Conservation (phyloP, 2,888 invertebrate species). For the Chaitophorus viminalis region DNA sequence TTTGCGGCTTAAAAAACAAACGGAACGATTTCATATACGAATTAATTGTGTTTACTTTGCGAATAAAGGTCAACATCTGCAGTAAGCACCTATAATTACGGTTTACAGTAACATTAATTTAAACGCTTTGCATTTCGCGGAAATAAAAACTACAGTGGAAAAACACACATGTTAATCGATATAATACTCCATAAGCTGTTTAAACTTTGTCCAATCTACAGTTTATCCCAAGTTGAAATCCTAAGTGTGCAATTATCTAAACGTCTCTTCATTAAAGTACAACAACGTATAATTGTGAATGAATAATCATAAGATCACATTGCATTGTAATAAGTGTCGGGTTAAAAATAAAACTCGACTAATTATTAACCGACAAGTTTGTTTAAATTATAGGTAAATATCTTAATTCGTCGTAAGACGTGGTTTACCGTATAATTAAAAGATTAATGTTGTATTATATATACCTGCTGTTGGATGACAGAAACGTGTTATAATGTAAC, state of each 20-base stretch:
- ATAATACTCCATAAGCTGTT: neutral
- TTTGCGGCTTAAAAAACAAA: too few relatives aligned
- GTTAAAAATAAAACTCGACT: neutral
- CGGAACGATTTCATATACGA: too few relatives aligned
- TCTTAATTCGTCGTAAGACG: conserved; percentile 32
- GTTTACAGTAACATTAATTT: too few relatives aligned
- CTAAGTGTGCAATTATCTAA: neutral
- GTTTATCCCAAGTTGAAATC: too few relatives aligned
- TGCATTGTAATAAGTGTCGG: neutral
- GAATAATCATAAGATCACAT: neutral
- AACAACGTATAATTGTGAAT: neutral
- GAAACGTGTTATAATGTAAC: neutral
- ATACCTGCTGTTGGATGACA: conserved; percentile 5
- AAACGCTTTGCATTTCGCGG: too few relatives aligned
- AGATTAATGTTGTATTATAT: conserved; percentile 23
- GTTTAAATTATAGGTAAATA: neutral
- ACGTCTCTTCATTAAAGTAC: neutral
- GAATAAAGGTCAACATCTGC: too few relatives aligned
- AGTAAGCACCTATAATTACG: too few relatives aligned
- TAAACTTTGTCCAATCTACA: neutral
- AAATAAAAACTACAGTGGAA: too few relatives aligned
- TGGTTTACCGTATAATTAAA: conserved; percentile 34
- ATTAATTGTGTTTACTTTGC: too few relatives aligned
- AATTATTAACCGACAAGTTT: conserved; percentile 43
- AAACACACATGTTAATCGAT: too few relatives aligned